phyloP scores from a whole-genome alignment of 2,797 vertebrate genomes.

The Pteronotus mesoamericanus region DNA sequence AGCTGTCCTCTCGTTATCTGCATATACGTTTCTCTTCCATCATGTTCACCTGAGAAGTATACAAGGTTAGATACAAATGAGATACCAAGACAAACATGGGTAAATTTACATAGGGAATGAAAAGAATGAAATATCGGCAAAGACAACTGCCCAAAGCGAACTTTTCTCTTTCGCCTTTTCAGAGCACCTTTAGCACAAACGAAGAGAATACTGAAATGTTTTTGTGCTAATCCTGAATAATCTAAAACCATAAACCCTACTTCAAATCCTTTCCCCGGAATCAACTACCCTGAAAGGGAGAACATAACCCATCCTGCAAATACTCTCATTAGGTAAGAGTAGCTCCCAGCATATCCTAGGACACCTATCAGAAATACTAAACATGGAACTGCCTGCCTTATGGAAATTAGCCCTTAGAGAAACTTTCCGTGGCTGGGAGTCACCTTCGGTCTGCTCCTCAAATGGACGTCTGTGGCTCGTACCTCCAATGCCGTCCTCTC shows the following conservation, averaged over 20 bases:
- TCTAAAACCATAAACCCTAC: background rate
- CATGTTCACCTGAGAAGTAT: background rate
- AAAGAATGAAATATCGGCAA: background rate
- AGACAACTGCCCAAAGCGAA: background rate
- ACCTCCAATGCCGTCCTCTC: constrained; percentile 11
- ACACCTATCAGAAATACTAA: background rate
- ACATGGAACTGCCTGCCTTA: background rate
- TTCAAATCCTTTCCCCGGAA: background rate
- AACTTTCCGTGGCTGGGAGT: background rate
- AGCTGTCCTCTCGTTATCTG: background rate
- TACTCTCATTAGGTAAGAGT: background rate
- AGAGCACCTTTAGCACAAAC: background rate
- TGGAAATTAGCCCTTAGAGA: background rate
- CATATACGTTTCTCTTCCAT: background rate
- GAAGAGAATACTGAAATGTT: background rate
- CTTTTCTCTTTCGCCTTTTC: background rate
- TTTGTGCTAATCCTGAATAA: background rate
- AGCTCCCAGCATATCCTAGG: background rate
- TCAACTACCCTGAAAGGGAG: background rate
- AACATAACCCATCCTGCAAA: background rate
- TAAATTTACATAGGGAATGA: background rate
- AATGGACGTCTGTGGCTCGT: background rate
- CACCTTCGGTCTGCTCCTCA: background rate
- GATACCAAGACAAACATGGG: background rate
- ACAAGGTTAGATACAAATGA: background rate